phyloP scores from a whole-genome alignment of 2,888 invertebrate species.

The Philereme vetulata region DNA sequence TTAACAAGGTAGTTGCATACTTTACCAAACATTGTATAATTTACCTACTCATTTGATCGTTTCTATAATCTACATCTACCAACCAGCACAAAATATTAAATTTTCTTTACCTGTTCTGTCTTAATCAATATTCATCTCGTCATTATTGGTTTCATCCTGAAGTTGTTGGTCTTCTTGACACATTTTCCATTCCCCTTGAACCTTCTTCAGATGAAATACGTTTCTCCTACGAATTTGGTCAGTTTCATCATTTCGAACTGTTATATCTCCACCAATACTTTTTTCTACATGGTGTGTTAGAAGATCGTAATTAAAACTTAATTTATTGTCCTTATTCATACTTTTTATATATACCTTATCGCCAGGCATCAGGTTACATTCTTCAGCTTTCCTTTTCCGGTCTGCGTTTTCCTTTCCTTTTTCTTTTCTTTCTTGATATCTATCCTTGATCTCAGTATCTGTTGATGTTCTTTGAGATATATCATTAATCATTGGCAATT shows the following conservation, averaged over 20 bases:
- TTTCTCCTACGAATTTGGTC: slow-evolving; percentile 35
- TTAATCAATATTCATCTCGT: too few relatives aligned
- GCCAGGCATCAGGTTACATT: slow-evolving; percentile 25
- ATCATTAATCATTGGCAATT: slow-evolving; percentile 33
- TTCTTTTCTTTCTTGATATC: slow-evolving; percentile 35
- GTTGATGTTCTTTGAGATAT: slow-evolving; percentile 9
- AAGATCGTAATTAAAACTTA: slow-evolving; percentile 21
- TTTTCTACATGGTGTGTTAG: slow-evolving; percentile 30
- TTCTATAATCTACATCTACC: too few relatives aligned
- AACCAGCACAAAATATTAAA: too few relatives aligned
- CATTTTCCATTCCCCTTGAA: slow-evolving; percentile 36
- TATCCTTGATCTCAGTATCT: slow-evolving; percentile 39
- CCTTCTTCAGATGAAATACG: slow-evolving; percentile 36
- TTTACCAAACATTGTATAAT: too few relatives aligned
- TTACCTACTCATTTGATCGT: too few relatives aligned
- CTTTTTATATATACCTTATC: slow-evolving; percentile 44
- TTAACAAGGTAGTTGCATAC: too few relatives aligned
- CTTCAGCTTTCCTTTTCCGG: slow-evolving; percentile 31
- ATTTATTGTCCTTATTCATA: slow-evolving; percentile 35
- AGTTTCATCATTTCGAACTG: slow-evolving; percentile 36
- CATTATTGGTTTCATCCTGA: too few relatives aligned
- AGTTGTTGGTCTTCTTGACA: too few relatives aligned
- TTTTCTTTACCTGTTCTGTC: too few relatives aligned
- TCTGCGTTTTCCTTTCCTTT: slow-evolving; percentile 40
- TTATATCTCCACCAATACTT: slow-evolving; percentile 20